phyloP scores from a whole-genome alignment of 2,797 vertebrate genomes.

The Coccyzus lansbergi region DNA sequence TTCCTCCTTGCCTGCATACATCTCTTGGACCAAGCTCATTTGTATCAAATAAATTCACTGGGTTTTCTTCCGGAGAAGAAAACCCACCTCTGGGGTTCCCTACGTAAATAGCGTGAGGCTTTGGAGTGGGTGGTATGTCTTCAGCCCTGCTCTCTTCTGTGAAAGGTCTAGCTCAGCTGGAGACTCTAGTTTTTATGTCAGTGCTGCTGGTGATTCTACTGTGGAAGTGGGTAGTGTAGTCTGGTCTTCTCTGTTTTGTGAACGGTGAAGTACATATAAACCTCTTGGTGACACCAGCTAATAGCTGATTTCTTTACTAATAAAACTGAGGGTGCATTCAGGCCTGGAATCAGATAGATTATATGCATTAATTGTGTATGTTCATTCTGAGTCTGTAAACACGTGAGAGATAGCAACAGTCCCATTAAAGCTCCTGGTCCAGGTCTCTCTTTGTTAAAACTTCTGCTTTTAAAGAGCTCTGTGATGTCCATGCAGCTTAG shows the following conservation, averaged over 20 bases:
- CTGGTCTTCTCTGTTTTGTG: background rate
- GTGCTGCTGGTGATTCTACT: background rate
- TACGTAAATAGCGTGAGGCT: background rate
- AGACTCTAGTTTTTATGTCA: fast-evolving
- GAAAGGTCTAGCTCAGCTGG: background rate
- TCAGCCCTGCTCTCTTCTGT: background rate
- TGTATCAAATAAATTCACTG: no score
- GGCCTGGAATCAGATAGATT: background rate
- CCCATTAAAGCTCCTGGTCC: background rate
- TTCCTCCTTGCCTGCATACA: background rate
- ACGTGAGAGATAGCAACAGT: background rate
- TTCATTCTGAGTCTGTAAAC: background rate
- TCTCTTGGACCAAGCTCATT: fast-evolving
- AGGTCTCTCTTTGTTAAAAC: background rate
- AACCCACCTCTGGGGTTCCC: background rate
- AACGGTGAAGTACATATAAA: background rate
- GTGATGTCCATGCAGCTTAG: background rate
- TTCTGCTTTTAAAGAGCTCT: background rate
- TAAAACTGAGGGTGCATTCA: background rate
- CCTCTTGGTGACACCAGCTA: background rate
- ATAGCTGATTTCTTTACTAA: background rate
- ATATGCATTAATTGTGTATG: background rate
- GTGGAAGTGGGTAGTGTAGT: background rate
- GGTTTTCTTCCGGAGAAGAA: background rate
- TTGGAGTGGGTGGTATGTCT: background rate